phyloP scores from a whole-genome alignment of 2,888 invertebrate species.

The Andrena chrysosceles region DNA sequence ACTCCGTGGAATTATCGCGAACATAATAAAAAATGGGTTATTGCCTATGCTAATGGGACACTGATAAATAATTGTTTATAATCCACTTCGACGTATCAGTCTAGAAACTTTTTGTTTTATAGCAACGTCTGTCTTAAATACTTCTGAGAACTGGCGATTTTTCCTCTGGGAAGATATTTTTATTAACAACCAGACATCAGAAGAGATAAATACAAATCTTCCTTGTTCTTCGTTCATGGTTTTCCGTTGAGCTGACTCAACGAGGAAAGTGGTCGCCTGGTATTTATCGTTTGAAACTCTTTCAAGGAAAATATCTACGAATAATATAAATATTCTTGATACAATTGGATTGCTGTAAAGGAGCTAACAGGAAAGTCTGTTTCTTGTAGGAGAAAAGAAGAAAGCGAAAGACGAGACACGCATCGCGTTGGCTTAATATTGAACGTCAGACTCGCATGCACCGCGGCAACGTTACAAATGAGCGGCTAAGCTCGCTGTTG shows the following conservation, averaged over 20 bases:
- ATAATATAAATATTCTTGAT: not conserved
- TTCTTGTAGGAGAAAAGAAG: not conserved
- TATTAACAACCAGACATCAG: not conserved
- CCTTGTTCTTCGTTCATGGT: not conserved
- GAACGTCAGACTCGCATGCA: conserved; percentile 26
- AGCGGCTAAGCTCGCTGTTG: conserved; percentile 70
- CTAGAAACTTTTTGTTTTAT: too few relatives aligned
- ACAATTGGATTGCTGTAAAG: not conserved
- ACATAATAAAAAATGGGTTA: conserved; percentile 22
- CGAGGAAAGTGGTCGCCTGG: not conserved
- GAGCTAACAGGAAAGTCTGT: not conserved
- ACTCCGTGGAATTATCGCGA: conserved; percentile 34
- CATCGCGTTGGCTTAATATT: conserved; percentile 39
- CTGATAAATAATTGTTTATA: conserved; percentile 16
- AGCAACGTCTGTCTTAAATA: too few relatives aligned
- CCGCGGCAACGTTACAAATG: conserved; percentile 70
- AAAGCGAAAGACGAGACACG: conserved; percentile 16
- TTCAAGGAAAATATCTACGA: too few relatives aligned
- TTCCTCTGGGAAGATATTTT: not conserved
- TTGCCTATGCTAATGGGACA: conserved; percentile 11
- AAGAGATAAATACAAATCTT: not conserved
- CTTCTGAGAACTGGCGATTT: not conserved
- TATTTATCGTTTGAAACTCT: too few relatives aligned
- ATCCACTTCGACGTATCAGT: not conserved
- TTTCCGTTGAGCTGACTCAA: not conserved